phyloP scores from a whole-genome alignment of 2,888 invertebrate species.

The Leptopilina myrica region DNA sequence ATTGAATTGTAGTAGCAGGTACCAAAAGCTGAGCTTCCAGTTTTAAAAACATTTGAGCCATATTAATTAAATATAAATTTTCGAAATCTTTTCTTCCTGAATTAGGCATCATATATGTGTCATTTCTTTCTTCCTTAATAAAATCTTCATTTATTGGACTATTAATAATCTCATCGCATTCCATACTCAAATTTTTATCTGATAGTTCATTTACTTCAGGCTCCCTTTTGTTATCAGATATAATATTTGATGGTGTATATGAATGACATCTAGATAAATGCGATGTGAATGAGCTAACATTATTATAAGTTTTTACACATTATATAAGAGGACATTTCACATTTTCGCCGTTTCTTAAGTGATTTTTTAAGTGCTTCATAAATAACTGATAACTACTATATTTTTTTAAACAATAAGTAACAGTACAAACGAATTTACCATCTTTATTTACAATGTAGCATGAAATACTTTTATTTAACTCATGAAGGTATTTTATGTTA shows the following conservation, averaged over 20 bases:
- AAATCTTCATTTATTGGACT: background rate
- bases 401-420: constrained; percentile 2
- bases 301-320: constrained; percentile 23
- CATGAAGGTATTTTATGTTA: background rate
- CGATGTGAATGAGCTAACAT: constrained; percentile 40
- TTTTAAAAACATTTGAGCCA: constrained; percentile 46
- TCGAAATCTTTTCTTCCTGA: background rate
- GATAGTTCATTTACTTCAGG: background rate
- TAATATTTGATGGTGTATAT: background rate
- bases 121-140: background rate
- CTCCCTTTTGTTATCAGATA: background rate
- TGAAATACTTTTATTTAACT: background rate
- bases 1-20: constrained; percentile 51
- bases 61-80: constrained; percentile 24
- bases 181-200: background rate
- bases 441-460: background rate
- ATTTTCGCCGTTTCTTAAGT: constrained; percentile 3
- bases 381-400: background rate
- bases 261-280: constrained; percentile 40
- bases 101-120: background rate
- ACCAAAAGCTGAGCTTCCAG: constrained; percentile 50
- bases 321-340: constrained; percentile 2
- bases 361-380: constrained; percentile 39
- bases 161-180: background rate
- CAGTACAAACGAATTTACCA: constrained; percentile 1